Base-by-base conservation (phyloP, 2,888 invertebrate genomes). In the Plagodis pulveraria region DNA sequence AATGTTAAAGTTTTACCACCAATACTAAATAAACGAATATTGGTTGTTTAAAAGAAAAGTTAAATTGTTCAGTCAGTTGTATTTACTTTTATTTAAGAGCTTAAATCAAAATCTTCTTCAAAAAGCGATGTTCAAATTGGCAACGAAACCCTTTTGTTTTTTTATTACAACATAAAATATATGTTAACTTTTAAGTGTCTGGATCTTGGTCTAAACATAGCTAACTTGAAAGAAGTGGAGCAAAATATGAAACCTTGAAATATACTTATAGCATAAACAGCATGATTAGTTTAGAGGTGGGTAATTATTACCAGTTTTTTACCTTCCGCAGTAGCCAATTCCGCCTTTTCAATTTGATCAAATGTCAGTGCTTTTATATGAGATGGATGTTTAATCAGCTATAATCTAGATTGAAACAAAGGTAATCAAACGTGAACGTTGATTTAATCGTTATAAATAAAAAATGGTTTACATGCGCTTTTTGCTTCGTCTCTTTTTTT, bases 201-300 rank as follows among this genome's bases (percentile, higher is more conserved):
- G 22, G 22, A 22, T 22, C 22, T 22, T 22, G 22, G 22, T 22
- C 22, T 22, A 22, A 22, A 22, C 22, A 22, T 22, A 4, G 4
- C 1, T 22, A 22, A 38, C 38, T 38, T 9, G 9, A 36, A 62
- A 58, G 53, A 77, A 76, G 61, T 74, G 55, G 72, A 71, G 61
- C 74, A 67, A 56, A 71, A 62, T 33, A 55, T 46, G 8, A 12
- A 46, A 49, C 73, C 73, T 75, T 73, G 69, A 65, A 35, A 40
- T 42, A 50, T 59, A 65, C 55, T 61, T 60, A 59, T 50, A 57
- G 53, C 56, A 59, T 40, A 62, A 59, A 48, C 46, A 56, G 57
- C 61, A 59, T 69, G 65, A 69, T 71, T 70, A 70, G 59, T 56
- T 22, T 52, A 40, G 44, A 52, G 65, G 59, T 65, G 43, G 56